Conservation (phyloP, 2,113 vertebrate genomes). For the Perca fluviatilis region DNA sequence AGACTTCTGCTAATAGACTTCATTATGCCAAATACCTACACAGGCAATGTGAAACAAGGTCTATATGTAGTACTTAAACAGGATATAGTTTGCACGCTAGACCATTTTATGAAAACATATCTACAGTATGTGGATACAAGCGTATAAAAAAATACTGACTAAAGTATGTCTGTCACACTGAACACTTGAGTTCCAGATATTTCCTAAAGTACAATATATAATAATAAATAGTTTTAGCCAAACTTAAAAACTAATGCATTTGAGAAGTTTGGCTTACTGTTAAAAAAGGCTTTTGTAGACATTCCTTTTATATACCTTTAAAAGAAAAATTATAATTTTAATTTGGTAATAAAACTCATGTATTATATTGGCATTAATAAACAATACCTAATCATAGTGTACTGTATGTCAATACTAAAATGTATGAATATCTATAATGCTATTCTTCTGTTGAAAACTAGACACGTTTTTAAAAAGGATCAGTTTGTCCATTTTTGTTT, state of each 20-base stretch:
- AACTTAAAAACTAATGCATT: neutral
- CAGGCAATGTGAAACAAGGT: slow-evolving; percentile 38
- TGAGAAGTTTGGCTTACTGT: neutral
- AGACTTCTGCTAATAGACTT: slow-evolving; percentile 62
- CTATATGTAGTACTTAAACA: neutral
- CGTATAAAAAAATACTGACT: neutral
- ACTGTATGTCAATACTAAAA: neutral
- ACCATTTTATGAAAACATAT: neutral
- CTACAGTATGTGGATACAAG: neutral
- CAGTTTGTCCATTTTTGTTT: too few relatives aligned
- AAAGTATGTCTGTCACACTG: neutral
- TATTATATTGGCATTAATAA: neutral
- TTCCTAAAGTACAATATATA: neutral
- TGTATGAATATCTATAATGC: too few relatives aligned
- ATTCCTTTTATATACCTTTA: neutral
- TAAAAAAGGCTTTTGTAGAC: neutral
- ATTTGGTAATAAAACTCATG: neutral
- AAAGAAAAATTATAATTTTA: neutral
- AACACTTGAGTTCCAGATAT: neutral
- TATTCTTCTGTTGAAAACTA: neutral
- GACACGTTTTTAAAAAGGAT: neutral
- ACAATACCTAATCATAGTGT: too few relatives aligned
- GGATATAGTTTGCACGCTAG: neutral
- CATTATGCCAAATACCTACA: slow-evolving; percentile 42
- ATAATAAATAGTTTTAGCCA: too few relatives aligned